phyloP scores from a whole-genome alignment of 2,797 vertebrate genomes.

The Cyprinodon diabolis region DNA sequence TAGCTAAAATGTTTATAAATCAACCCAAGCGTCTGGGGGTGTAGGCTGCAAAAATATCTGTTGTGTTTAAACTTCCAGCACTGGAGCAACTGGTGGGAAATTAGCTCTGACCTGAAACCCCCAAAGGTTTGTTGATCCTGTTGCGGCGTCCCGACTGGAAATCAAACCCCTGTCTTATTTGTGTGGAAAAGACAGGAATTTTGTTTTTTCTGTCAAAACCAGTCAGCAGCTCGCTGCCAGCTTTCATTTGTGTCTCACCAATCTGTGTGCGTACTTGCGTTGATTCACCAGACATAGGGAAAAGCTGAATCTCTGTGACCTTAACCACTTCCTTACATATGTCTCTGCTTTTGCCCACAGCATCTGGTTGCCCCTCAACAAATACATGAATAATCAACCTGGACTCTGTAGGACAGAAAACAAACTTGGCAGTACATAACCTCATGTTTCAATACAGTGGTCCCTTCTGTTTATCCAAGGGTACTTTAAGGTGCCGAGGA shows the following conservation, averaged over 20 bases:
- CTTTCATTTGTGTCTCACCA: slow-evolving; percentile 51
- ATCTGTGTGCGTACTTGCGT: slow-evolving; percentile 31
- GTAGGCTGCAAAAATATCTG: slow-evolving; percentile 7
- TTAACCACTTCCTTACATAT: slow-evolving; percentile 81
- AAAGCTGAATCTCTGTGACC: slow-evolving; percentile 71
- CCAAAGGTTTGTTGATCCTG: slow-evolving; percentile 72
- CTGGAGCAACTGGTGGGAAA: slow-evolving; percentile 41
- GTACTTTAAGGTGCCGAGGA: slow-evolving; percentile 59
- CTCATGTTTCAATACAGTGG: slow-evolving; percentile 44
- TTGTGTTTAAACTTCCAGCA: slow-evolving; percentile 12
- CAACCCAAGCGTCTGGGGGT: background rate
- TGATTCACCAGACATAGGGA: slow-evolving; percentile 61
- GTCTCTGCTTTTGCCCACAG: slow-evolving; percentile 67
- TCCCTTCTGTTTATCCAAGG: slow-evolving; percentile 36
- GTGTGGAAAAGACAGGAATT: slow-evolving; percentile 74
- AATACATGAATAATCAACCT: slow-evolving; percentile 63
- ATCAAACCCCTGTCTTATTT: slow-evolving; percentile 59
- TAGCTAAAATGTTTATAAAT: slow-evolving; percentile 14
- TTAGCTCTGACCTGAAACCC: slow-evolving; percentile 43
- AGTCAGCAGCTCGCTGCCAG: slow-evolving; percentile 40
- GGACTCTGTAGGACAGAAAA: slow-evolving; percentile 58
- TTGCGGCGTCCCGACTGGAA: slow-evolving; percentile 64
- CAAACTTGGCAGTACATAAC: slow-evolving; percentile 44
- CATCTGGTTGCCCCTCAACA: slow-evolving; percentile 49
- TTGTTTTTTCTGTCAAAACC: slow-evolving; percentile 71